Base-by-base conservation (phyloP, 2,888 invertebrate species). In the Agonum fuliginosum region DNA sequence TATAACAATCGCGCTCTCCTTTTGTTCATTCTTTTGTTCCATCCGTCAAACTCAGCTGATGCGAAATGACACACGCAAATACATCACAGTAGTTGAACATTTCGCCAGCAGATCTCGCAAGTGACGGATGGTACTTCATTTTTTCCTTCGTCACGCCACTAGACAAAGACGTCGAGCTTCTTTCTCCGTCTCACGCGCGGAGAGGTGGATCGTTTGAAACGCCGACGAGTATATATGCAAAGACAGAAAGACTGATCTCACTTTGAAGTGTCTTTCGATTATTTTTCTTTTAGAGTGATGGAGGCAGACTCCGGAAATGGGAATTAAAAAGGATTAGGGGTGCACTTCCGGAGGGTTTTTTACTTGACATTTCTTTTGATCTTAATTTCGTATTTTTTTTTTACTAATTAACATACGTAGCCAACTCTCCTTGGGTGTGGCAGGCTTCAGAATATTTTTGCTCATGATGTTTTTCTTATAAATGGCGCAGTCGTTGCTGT, bases 71-170 rank as follows among this genome's bases (percentile, higher is more conserved):
- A 54, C 22, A 54, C n/a, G 54, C 54, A 54, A 54, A 54, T 54
- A 54, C 19, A 54, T 54, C 22, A 54, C 22, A 54, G 54, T 54
- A 54, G 54, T 54, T 54, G 12, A 22, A 54, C 54, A 54, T 54
- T 54, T 54, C 54, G 54, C 54, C 54, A 54, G 54, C 54, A 54
- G 54, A 54, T 22, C 12, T 37, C 37, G 37, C 37, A n/a, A 12
- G 37, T 54, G 54, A 54, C 54, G 54, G 54, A 54, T 54, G 54
- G 54, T 22, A 54, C 54, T 54, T 54, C 54, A 54, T 54, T 54
- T 54, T 54, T 54, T 54, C n/a, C n/a, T n/a, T n/a, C 54, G n/a
- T 22, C 22, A 22, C 10, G 54, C 20, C 12, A 12, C 54, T 10
- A 54, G 54, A 54, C 54, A 12, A 54, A 37, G 37, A 37, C 37